phyloP scores from a whole-genome alignment of 2,797 vertebrate genomes.

The Tangara arthus region DNA sequence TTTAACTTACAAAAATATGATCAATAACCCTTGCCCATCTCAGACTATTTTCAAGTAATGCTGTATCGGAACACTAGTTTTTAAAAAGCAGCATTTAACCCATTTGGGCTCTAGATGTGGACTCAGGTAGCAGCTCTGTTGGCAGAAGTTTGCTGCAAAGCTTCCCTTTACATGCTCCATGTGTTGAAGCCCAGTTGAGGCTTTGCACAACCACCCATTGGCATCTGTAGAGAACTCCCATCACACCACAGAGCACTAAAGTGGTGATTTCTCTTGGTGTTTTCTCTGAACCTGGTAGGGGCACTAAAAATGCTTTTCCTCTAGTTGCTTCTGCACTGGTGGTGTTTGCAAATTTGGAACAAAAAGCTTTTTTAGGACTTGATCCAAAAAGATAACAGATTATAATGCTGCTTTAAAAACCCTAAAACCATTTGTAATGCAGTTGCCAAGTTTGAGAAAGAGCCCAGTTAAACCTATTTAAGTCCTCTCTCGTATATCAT shows the following conservation, averaged over 20 bases:
- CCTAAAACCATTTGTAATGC: not conserved
- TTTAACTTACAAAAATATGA: not conserved
- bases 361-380: slow-evolving; percentile 33
- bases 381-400: slow-evolving; percentile 34
- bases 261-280: not conserved
- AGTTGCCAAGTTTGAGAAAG: slow-evolving; percentile 32
- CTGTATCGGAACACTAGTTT: not conserved
- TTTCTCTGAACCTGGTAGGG: not conserved
- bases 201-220: not conserved
- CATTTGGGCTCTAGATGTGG: not conserved
- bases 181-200: not conserved
- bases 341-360: not conserved
- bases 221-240: not conserved
- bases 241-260: not conserved
- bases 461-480: slow-evolving; percentile 35
- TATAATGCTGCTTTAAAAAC: slow-evolving; percentile 3
- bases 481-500: slow-evolving; percentile 52
- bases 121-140: not conserved
- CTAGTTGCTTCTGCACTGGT: not conserved
- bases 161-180: rapidly evolving
- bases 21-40: not conserved
- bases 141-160: not conserved
- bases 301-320: not conserved
- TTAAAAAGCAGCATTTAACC: not conserved
- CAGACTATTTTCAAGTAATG: rapidly evolving